Evolutionary conservation across 2,113 vertebrate genomes (phyloP).

Genomic region (Oxyruncus cristatus): DNA sequence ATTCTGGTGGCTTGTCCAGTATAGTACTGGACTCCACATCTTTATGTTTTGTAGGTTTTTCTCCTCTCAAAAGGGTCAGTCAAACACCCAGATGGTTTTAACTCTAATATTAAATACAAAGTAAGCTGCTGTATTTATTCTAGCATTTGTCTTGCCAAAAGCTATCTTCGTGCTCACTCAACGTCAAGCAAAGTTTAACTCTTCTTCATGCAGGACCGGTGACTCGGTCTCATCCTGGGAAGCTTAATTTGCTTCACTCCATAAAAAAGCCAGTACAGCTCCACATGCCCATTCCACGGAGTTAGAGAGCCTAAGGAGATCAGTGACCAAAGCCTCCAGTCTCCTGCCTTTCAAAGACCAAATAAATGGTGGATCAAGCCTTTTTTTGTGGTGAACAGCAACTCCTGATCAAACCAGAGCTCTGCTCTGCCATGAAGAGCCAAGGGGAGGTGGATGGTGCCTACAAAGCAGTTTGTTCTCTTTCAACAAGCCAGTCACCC

Average conservation of each 20-base stretch:
- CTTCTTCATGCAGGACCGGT: neutral
- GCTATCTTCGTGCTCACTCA: neutral
- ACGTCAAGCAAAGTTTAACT: neutral
- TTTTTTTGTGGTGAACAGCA: neutral
- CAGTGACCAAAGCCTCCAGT: neutral
- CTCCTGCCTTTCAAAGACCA: neutral
- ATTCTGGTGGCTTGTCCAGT: neutral
- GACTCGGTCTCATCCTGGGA: neutral
- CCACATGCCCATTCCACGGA: accelerated
- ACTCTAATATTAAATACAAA: neutral
- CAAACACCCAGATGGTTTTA: neutral
- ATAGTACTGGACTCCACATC: neutral
- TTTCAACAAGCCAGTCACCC: neutral
- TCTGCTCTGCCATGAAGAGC: neutral
- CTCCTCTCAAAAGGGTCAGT: neutral
- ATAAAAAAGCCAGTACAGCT: neutral
- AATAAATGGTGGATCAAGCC: neutral
- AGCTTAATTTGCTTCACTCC: neutral
- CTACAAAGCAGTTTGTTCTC: neutral
- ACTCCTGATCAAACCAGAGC: neutral
- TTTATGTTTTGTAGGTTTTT: neutral
- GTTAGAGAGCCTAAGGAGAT: neutral
- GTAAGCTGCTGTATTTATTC: neutral
- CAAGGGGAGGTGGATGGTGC: neutral
- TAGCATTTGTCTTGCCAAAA: neutral